Evolutionary conservation across 2,888 invertebrate genomes (phyloP).

Genomic region (Calameuta filiformis): DNA sequence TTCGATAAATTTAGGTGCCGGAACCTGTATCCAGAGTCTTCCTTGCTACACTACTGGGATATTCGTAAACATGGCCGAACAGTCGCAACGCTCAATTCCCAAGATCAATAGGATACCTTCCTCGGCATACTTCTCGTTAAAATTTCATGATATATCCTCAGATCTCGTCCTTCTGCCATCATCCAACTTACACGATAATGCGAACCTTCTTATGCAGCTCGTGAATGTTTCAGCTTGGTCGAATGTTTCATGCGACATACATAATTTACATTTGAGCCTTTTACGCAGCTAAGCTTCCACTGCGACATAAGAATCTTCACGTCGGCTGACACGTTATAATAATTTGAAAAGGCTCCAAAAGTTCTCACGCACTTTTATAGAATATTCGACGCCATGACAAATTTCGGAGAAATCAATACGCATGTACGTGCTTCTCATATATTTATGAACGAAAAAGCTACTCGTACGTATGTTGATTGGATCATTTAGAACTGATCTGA

Average conservation of each 20-base stretch:
- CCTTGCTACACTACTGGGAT: no score
- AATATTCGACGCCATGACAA: not conserved
- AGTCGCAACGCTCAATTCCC: not conserved
- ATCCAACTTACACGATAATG: constrained; percentile 50
- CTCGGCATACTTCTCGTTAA: constrained; percentile 40
- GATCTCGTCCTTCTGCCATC: constrained; percentile 15
- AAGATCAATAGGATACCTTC: not conserved
- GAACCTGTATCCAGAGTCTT: no score
- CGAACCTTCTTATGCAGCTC: constrained; percentile 50
- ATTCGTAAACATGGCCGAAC: not conserved
- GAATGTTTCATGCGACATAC: constrained; percentile 45
- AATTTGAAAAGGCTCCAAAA: not conserved
- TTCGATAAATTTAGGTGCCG: no score
- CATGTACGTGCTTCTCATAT: no score
- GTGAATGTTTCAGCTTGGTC: constrained; percentile 28
- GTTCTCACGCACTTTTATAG: not conserved
- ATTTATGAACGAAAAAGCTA: no score
- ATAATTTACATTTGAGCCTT: not conserved
- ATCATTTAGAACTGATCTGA: not conserved
- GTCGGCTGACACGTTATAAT: not conserved
- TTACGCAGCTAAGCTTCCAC: not conserved
- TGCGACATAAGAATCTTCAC: not conserved
- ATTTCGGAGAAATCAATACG: not conserved
- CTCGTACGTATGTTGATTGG: not conserved
- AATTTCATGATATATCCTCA: constrained; percentile 42